Percentiles rank a stretch among this genome's conserved stretches.
Evolutionary conservation across 2,888 invertebrate genomes (phyloP).

Genomic region (Cephus spinipes): DNA sequence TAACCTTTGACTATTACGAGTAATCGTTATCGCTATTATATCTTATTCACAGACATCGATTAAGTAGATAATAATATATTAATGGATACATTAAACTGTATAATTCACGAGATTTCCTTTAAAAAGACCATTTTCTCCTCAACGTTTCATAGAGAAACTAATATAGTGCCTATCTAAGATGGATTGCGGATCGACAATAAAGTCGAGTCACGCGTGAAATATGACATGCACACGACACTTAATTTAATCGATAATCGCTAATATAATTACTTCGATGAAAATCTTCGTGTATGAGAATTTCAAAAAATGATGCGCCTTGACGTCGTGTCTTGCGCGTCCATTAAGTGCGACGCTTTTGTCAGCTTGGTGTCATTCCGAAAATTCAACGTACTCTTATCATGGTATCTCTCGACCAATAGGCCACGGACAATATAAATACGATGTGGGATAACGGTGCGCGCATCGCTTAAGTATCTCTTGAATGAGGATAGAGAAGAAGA

Average conservation of each 20-base stretch:
- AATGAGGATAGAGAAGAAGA: background rate
- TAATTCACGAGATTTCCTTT: conserved; percentile 28
- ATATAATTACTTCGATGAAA: conserved; percentile 36
- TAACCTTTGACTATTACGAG: background rate
- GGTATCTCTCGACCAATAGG: background rate
- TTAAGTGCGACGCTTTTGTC: background rate
- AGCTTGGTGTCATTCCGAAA: background rate
- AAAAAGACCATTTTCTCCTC: conserved; percentile 31
- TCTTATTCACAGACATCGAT: conserved; percentile 45
- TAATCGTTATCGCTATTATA: conserved; percentile 24
- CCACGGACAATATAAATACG: background rate
- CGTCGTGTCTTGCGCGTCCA: background rate
- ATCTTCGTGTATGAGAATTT: conserved; percentile 12
- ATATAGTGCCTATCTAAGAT: conserved; percentile 50
- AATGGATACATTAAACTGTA: conserved; percentile 34
- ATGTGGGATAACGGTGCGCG: background rate
- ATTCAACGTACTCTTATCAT: background rate
- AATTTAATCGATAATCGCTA: conserved; percentile 30
- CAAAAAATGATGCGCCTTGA: background rate
- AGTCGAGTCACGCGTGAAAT: conserved; percentile 7
- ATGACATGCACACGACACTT: conserved; percentile 47
- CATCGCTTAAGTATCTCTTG: background rate
- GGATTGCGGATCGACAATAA: conserved; percentile 22
- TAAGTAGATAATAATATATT: conserved; percentile 41
- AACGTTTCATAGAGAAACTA: conserved; percentile 23